Conservation (phyloP, 2,888 invertebrate genomes). For the Agrochola litura region DNA sequence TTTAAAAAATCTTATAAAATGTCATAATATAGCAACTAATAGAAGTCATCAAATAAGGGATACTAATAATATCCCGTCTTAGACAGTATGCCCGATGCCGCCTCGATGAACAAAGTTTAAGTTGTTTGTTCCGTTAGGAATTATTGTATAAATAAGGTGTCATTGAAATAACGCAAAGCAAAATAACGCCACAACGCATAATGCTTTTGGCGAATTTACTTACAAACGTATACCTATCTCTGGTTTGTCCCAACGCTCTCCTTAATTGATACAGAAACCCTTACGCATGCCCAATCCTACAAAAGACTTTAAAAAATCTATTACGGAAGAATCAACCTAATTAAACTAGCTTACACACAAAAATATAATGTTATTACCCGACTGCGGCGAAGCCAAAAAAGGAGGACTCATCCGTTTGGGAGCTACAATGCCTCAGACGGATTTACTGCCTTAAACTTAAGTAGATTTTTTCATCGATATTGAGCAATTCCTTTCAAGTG, state of each 20-base stretch:
- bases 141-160: background rate
- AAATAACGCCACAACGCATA: background rate
- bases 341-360: background rate
- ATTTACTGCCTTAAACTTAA: background rate
- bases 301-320: background rate
- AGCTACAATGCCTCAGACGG: background rate
- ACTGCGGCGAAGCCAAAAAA: too few species aligned
- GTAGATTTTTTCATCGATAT: background rate
- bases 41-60: background rate
- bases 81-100: conserved; percentile 5
- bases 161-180: conserved; percentile 19
- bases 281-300: background rate
- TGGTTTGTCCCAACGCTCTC: background rate
- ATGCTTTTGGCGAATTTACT: background rate
- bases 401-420: background rate
- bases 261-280: background rate
- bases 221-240: conserved; percentile 8
- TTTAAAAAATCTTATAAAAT: background rate
- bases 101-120: background rate
- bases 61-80: background rate
- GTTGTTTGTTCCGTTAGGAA: background rate
- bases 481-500: background rate
- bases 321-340: background rate
- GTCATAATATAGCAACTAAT: background rate
- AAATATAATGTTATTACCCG: conserved; percentile 9